Evolutionary conservation across 2,888 invertebrate species (phyloP).

Genomic region (Ectemnius lituratus): DNA sequence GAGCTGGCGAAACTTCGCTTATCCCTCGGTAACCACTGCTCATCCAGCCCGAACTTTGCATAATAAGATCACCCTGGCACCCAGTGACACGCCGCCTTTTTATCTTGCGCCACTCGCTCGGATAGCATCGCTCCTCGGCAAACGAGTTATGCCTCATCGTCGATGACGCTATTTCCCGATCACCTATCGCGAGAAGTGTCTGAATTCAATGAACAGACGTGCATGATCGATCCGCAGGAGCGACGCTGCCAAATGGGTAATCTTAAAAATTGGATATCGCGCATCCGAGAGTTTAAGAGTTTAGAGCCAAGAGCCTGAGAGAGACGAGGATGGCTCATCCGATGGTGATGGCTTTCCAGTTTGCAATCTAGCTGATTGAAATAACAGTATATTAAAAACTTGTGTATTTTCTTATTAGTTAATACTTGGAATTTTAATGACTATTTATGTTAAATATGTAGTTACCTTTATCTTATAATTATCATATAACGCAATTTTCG

Average conservation of each 20-base stretch:
- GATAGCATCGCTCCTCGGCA: constrained; percentile 11
- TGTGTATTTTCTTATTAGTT: no score
- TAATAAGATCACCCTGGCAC: constrained; percentile 60
- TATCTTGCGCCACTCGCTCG: constrained; percentile 4
- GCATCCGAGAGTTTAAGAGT: no score
- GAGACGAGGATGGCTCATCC: background rate
- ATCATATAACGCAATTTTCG: no score
- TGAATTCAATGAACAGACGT: constrained; percentile 23
- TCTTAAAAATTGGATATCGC: no score
- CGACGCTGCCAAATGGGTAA: no score
- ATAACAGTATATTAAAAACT: no score
- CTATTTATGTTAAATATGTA: no score
- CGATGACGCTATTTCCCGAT: constrained; percentile 25
- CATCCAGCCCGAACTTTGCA: constrained; percentile 63
- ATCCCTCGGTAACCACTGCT: constrained; percentile 56
- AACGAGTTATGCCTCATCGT: constrained; percentile 12
- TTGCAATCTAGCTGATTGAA: no score
- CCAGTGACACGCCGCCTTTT: background rate
- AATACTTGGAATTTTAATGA: no score
- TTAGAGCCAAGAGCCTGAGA: background rate
- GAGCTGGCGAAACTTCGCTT: constrained; percentile 47
- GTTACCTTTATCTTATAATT: no score
- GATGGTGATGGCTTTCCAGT: no score
- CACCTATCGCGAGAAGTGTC: constrained; percentile 25
- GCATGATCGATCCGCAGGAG: no score